Evolutionary conservation across 2,797 vertebrate species (phyloP).

Genomic region (Scolopax rusticola): DNA sequence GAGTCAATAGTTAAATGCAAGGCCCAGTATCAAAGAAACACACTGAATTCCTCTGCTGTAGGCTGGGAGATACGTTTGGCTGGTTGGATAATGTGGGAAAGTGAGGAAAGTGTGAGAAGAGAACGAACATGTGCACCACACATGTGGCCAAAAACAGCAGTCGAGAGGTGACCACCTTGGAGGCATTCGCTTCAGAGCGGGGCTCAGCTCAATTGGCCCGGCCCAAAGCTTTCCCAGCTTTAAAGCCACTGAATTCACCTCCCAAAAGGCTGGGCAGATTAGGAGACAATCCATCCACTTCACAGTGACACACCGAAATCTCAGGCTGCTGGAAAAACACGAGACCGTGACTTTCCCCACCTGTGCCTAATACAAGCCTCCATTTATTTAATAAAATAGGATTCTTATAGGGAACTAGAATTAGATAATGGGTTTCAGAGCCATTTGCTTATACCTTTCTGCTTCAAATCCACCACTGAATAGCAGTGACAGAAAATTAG

Average conservation of each 20-base stretch:
- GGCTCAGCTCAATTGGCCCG: background rate
- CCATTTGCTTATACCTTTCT: background rate
- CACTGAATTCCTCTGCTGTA: background rate
- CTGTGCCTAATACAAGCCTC: background rate
- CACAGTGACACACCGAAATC: background rate
- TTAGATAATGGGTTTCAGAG: constrained; percentile 8
- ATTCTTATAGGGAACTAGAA: background rate
- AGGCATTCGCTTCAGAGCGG: background rate
- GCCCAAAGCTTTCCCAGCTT: background rate
- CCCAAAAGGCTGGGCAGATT: background rate
- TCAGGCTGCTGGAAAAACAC: background rate
- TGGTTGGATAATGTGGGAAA: background rate
- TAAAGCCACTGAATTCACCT: background rate
- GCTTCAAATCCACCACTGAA: background rate
- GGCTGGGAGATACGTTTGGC: background rate
- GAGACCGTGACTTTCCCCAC: background rate
- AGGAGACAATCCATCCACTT: background rate
- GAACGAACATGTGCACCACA: background rate
- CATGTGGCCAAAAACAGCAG: background rate
- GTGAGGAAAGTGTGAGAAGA: background rate
- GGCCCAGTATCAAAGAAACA: background rate
- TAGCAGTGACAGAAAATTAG: background rate
- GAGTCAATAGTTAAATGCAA: background rate
- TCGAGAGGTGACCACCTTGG: background rate
- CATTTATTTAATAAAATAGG: background rate